Conservation (phyloP, 2,797 vertebrate genomes). For the Siniperca obscura region DNA sequence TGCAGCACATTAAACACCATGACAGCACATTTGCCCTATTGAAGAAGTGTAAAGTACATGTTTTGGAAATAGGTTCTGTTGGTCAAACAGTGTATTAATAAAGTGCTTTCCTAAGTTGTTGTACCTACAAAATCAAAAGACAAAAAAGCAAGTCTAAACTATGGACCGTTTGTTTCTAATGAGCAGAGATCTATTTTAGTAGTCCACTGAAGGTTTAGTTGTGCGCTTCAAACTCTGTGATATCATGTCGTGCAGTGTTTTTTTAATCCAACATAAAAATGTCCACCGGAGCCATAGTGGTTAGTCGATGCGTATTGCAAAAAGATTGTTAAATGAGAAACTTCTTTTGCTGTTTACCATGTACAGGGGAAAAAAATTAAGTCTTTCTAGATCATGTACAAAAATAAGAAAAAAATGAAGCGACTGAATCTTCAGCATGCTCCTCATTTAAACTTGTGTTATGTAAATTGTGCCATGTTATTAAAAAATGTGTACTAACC, state of each 20-base stretch:
- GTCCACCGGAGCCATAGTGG: slow-evolving; percentile 97
- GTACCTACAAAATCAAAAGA: slow-evolving; percentile 89
- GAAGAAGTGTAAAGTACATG: slow-evolving; percentile 93
- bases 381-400: slow-evolving; percentile 97
- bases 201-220: slow-evolving; percentile 98
- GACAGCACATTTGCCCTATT: slow-evolving; percentile 86
- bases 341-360: slow-evolving; percentile 96
- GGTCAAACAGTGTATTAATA: slow-evolving; percentile 93
- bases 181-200: slow-evolving; percentile 99
- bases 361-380: slow-evolving; percentile 91
- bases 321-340: slow-evolving; percentile 94
- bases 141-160: slow-evolving; percentile 85
- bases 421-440: slow-evolving; percentile 98
- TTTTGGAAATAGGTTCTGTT: slow-evolving; percentile 91
- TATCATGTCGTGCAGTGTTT: slow-evolving; percentile 96
- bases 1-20: slow-evolving; percentile 82
- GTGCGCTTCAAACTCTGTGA: slow-evolving; percentile 99
- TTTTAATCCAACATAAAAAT: slow-evolving; percentile 87
- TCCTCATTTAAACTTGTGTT: slow-evolving; percentile 99
- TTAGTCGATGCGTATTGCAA: slow-evolving; percentile 97
- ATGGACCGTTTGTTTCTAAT: slow-evolving; percentile 94
- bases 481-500: slow-evolving; percentile 99
- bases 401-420: slow-evolving; percentile 87
- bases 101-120: slow-evolving; percentile 94
- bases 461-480: slow-evolving; percentile 99